Conservation (phyloP, 1,140 invertebrate species). For the Holotrichia oblita region DNA sequence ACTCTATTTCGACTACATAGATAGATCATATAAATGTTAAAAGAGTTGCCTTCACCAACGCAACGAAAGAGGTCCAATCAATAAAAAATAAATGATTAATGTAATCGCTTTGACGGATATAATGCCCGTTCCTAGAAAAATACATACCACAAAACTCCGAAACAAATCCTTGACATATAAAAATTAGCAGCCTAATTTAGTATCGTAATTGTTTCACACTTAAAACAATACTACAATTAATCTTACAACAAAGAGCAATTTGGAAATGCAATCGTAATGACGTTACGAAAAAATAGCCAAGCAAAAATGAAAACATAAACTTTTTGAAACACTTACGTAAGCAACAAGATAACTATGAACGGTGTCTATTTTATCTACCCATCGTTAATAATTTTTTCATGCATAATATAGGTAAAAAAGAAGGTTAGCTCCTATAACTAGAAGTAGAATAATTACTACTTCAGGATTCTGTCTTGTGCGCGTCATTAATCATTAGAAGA, state of each 20-base stretch:
- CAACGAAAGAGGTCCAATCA: neutral
- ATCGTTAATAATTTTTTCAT: slow-evolving; percentile 16
- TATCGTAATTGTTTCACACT: neutral
- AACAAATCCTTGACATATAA: slow-evolving; percentile 7
- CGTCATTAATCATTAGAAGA: neutral
- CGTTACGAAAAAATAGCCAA: neutral
- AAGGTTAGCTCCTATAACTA: neutral
- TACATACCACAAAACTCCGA: neutral
- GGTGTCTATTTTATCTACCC: neutral
- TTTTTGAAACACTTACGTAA: neutral
- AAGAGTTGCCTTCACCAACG: too few species aligned
- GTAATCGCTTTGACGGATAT: neutral
- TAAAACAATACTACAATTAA: neutral
- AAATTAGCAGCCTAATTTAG: neutral
- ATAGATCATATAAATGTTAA: too few species aligned
- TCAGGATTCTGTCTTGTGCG: neutral
- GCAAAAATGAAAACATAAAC: neutral
- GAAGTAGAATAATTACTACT: slow-evolving; percentile 9
- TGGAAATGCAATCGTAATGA: neutral
- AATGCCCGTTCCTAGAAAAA: neutral
- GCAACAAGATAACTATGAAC: too few species aligned
- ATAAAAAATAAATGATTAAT: slow-evolving; percentile 15
- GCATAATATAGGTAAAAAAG: neutral
- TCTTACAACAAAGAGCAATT: neutral
- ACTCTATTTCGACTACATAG: too few species aligned